These are phyloP conservation scores for Bellardia pandia DNA, from an alignment of 2,888 invertebrate species.

Conservation along the genomic window DNA sequence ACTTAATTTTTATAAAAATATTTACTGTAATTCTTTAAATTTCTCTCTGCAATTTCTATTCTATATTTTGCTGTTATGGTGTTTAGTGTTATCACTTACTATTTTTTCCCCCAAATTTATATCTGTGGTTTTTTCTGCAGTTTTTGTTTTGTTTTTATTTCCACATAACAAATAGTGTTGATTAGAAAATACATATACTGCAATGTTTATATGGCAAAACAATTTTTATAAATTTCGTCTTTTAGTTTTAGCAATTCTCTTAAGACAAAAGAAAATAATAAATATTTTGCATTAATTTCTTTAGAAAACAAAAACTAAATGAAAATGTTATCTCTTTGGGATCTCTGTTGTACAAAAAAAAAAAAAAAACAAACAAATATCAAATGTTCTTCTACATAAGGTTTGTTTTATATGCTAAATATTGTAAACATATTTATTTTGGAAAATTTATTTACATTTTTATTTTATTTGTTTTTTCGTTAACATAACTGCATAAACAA, in stretches of 20 bases:
- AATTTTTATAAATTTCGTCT: slow-evolving; percentile 39
- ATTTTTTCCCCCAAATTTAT: not conserved
- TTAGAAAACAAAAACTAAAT: slow-evolving; percentile 38
- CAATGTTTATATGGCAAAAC: not conserved
- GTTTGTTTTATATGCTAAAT: not conserved
- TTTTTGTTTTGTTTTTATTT: not conserved
- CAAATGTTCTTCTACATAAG: not conserved
- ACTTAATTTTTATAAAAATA: not conserved
- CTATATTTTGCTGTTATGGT: not conserved
- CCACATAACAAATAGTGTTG: slow-evolving; percentile 15
- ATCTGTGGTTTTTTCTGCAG: not conserved
- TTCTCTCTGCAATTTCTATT: too few relatives aligned
- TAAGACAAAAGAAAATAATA: slow-evolving; percentile 44
- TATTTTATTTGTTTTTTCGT: slow-evolving; percentile 4
- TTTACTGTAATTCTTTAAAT: not conserved
- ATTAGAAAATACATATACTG: slow-evolving; percentile 21
- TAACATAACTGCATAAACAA: not conserved
- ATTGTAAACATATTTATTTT: slow-evolving; percentile 6
- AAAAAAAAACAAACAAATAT: slow-evolving; percentile 1
- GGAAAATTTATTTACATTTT: slow-evolving; percentile 18
- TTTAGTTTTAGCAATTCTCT: slow-evolving; percentile 42
- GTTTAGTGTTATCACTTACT: not conserved
- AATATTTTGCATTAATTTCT: slow-evolving; percentile 49
- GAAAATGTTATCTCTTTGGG: slow-evolving; percentile 41
- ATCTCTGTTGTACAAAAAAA: not conserved